Conservation (phyloP, 2,797 vertebrate genomes). For the Tamandua tetradactyla region DNA sequence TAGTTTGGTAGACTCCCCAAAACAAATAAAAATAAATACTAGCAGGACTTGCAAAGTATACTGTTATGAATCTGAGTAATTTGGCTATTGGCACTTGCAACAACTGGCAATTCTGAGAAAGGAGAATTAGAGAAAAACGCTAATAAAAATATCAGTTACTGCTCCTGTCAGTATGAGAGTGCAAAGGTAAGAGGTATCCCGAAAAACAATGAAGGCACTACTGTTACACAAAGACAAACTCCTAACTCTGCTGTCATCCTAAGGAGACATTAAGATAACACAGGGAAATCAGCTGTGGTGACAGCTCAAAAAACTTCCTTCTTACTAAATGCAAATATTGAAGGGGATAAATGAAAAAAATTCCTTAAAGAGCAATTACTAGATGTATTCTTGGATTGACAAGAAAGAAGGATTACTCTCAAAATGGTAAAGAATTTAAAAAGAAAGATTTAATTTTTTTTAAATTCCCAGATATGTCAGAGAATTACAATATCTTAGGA, state of each 20-base stretch:
- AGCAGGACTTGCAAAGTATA: background rate
- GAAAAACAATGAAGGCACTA: background rate
- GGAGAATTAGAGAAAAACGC: background rate
- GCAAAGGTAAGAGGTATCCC: background rate
- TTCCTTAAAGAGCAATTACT: background rate
- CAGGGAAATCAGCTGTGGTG: background rate
- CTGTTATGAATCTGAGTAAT: slow-evolving; percentile 21
- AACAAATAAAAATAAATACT: slow-evolving; percentile 9
- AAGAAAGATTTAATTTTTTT: background rate
- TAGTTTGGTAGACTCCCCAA: background rate
- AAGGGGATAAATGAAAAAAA: background rate
- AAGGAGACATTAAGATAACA: background rate
- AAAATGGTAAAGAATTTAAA: slow-evolving; percentile 25
- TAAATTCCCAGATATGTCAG: slow-evolving; percentile 35
- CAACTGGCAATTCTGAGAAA: background rate
- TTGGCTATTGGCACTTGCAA: background rate
- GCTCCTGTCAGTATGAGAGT: background rate
- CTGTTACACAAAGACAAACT: background rate
- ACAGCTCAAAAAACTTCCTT: slow-evolving; percentile 30
- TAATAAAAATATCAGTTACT: background rate
- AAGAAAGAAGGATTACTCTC: slow-evolving; percentile 46
- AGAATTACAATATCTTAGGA: slow-evolving; percentile 5
- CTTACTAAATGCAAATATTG: slow-evolving; percentile 31
- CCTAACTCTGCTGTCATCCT: background rate
- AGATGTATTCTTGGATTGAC: slow-evolving; percentile 35